Evolutionary conservation across 2,888 invertebrate species (phyloP), one percentile per base, ranked within the genome.

Genomic region (Epirrita christyi): DNA sequence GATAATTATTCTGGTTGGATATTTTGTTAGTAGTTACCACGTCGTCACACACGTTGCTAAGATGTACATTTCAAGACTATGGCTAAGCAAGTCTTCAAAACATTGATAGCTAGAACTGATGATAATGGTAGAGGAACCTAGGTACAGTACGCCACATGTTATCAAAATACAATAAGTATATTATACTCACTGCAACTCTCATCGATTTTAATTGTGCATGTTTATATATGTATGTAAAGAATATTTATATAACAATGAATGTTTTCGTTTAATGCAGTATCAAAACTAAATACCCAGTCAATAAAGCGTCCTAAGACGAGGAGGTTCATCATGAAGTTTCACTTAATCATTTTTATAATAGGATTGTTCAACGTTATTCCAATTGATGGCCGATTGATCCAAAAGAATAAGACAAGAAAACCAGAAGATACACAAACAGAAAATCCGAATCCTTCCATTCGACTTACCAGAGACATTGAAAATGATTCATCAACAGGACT

Each of bases 191-290:
- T 54, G 53, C 43, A 67, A 70, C 73, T 73, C 68, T 68, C 64
- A 75, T 67, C 37, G 46, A 7, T 51, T 49, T 21, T 44, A 48
- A 52, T 50, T 51, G 45, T 65, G 48, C 55, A 64, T 57, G 73
- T 70, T 73, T 15, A 50, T 21, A 21, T 21, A 41, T 43, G 78
- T 84, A 81, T 84, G 75, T 76, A 66, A 68, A 65, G 71, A 64
- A 61, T 71, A 78, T 81, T 73, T 77, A 72, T 78, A 76, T 85
- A 85, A 85, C 85, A 70, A 61, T 27, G 29, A 54, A 63, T 79
- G 83, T 83, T 85, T 81, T 83, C 83, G 71, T 86, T 83, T 67
- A 69, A 64, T 69, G 58, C 67, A 73, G 66, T 70, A 70, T 70
- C 73, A 80, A 69, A 68, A 67, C 61, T 65, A 68, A 71, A 63